Evolutionary conservation across 2,113 vertebrate genomes (phyloP), one percentile per base, ranked within the genome.

Genomic region (Laticauda colubrina): DNA sequence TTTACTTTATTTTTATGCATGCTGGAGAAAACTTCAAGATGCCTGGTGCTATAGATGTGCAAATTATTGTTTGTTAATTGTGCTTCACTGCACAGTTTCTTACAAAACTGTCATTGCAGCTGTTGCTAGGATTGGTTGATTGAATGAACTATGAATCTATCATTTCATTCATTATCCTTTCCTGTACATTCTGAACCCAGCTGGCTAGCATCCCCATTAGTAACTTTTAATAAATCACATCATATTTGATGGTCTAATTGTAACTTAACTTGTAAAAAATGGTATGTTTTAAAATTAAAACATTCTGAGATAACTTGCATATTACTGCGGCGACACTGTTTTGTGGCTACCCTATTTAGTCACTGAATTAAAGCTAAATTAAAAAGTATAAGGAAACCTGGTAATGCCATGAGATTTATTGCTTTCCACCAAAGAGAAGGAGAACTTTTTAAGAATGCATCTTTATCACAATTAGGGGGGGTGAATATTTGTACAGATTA

Each of bases 171-270:
- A 90, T 92, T 94, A 90, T 91, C 94, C 81, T 88, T 26, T 39
- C 69, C 85, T 61, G 39, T 92, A 23, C 92, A 92, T 45, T 92
- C 39, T 90, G 92, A 96, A 88, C 94, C 94, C 96, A 96, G 95
- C 95, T 94, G 93, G 94, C 95, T 89, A 69, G 89, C 91, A 92
- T 95, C 95, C 93, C 96, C 96, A 96, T 96, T 95, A 95, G 95
- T 93, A 95, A 94, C 92, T 95, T 95, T 96, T 95, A 96, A 96
- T 96, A 95, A 96, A 97, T 96, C 95, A 94, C 96, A 95, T 96
- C 85, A n/a, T 96, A 96, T 94, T 93, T 96, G 94, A 91, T 48
- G 45, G 93, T 96, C 95, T 97, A 94, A 97, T 97, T 97, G 95
- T 96, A 87, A 96, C 96, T 97, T 96, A 97, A 97, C 95, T 95